Evolutionary conservation across 2,113 vertebrate genomes (phyloP).

Genomic region (Erpornis zantholeuca): DNA sequence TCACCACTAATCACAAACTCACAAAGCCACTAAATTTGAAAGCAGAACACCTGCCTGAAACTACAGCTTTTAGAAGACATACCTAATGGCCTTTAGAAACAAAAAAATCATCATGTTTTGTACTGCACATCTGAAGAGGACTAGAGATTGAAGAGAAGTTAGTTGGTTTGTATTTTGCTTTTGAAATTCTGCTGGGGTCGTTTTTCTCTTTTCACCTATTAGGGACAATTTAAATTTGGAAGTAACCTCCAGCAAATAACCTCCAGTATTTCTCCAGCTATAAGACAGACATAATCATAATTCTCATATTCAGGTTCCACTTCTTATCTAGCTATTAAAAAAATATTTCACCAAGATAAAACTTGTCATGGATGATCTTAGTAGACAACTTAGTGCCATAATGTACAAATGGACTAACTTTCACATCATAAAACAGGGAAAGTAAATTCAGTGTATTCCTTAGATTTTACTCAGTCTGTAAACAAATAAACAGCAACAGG

Average conservation of each 20-base stretch:
- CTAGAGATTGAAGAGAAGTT: neutral
- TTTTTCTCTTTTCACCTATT: neutral
- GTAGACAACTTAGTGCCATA: neutral
- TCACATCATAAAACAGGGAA: neutral
- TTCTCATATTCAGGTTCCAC: neutral
- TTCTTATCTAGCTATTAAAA: neutral
- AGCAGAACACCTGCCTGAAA: neutral
- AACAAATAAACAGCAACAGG: constrained; percentile 7
- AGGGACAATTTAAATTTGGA: neutral
- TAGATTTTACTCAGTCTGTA: neutral
- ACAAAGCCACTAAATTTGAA: neutral
- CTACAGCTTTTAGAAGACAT: neutral
- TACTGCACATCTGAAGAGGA: neutral
- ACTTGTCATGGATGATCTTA: neutral
- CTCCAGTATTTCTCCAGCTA: neutral
- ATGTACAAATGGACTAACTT: neutral
- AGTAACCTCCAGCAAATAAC: neutral
- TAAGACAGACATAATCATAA: neutral
- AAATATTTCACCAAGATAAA: neutral
- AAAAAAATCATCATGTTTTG: neutral
- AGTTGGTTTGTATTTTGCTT: neutral
- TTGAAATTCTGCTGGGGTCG: neutral
- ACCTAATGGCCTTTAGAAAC: neutral
- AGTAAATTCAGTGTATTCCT: neutral
- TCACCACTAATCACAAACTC: neutral